Evolutionary conservation across 64 coral and sea anemone species (phyloP), one percentile per base, ranked within the genome.

Genomic region (Hydrozoanthus tunicans): DNA sequence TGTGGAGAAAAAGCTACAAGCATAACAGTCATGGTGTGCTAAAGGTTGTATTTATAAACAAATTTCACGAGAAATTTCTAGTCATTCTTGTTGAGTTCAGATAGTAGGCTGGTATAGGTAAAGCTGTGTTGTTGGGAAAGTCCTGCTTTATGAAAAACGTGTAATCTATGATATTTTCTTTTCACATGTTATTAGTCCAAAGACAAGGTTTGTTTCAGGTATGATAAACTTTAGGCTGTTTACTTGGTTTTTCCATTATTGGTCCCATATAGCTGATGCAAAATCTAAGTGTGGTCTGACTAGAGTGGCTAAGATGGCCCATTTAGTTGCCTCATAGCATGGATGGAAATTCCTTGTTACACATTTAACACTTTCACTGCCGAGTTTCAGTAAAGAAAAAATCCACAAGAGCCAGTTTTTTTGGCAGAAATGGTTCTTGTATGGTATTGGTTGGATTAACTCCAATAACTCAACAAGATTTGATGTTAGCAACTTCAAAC

Each of bases 251-350:
- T 78, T 12, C 70, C 53, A 68, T 52, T 81, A 93, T 25, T 61
- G 63, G 23, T 93, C 85, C 91, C 82, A 89, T 20, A 93, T 58
- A 13, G 91, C 71, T 94, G 78, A 32, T 43, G 32, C 32, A 43
- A 43, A 43, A 43, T 43, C 32, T 43, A 43, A 43, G 32, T 43
- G 32, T 43, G 70, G 93, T 43, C 93, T 88, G 9, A 94, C 86
- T 77, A 90, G 86, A 61, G 88, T 64, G 12, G 68, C 43, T 78
- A 83, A 90, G 20, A 23, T 6, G 5, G 68, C 68, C 14, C 14
- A 7, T 70, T 70, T 70, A 23, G 68, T 70, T 70, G 15, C n/a
- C n/a, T 70, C 68, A 23, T 15, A 70, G 68, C 68, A 70, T 23
- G n/a, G 25, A 23, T 70, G 25, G 7, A 70, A 70, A 23, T 70